Conservation (phyloP, 2,113 vertebrate species). For the Phainopepla nitens region DNA sequence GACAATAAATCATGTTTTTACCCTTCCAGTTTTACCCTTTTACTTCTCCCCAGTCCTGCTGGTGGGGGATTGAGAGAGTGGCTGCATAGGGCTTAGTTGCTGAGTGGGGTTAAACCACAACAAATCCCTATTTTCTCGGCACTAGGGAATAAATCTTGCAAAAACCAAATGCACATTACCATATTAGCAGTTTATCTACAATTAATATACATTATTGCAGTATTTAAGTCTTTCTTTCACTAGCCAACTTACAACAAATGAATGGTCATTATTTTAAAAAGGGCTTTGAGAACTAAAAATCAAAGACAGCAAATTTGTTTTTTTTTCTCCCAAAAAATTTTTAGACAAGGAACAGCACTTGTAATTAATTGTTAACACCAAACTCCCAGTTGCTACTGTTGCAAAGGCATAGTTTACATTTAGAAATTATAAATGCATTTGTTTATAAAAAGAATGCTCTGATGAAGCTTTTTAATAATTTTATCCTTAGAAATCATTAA, state of each 20-base stretch:
- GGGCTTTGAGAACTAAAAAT: background rate
- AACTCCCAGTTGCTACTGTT: background rate
- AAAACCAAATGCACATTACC: fast-evolving
- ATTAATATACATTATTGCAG: background rate
- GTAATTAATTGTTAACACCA: background rate
- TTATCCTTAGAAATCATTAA: background rate
- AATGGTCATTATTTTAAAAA: background rate
- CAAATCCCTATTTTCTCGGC: background rate
- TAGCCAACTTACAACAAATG: background rate
- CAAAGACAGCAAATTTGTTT: background rate
- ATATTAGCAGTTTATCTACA: background rate
- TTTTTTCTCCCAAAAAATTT: background rate
- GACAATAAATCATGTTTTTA: background rate
- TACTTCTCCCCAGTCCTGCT: background rate
- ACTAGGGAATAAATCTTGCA: background rate
- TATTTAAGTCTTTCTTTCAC: background rate
- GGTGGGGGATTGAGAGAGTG: background rate
- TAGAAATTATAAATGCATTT: background rate
- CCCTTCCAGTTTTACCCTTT: background rate
- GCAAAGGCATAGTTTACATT: background rate
- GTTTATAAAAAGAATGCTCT: background rate
- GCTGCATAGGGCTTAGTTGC: background rate
- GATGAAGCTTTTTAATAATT: background rate
- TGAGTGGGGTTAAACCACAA: background rate
- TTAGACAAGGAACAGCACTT: background rate